Conservation (phyloP, 2,113 vertebrate species). For the Eurypyga helias region DNA sequence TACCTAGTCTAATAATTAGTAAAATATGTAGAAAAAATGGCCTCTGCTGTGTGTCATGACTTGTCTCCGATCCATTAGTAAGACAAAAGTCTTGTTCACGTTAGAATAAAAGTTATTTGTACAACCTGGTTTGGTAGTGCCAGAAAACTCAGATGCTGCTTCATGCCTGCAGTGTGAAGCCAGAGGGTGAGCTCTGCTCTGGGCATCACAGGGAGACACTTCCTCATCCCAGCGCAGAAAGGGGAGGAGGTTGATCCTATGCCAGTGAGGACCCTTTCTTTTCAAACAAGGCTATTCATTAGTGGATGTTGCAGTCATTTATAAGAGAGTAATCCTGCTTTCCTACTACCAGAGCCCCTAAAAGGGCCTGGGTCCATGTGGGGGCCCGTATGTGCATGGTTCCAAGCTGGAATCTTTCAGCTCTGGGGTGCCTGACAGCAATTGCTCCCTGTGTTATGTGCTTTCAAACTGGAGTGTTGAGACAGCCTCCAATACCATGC, state of each 20-base stretch:
- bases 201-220: rapidly evolving
- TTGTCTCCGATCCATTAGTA: neutral
- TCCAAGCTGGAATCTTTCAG: neutral
- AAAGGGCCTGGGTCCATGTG: neutral
- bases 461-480: neutral
- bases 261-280: neutral
- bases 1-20: neutral
- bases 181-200: neutral
- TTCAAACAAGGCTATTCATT: neutral
- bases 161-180: neutral
- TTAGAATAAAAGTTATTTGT: neutral
- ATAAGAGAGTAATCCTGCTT: neutral
- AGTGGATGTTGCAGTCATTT: neutral
- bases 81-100: neutral
- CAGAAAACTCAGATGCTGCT: neutral
- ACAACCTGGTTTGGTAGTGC: neutral
- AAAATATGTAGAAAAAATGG: neutral
- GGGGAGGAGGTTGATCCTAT: neutral
- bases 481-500: neutral
- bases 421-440: neutral
- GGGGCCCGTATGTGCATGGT: neutral
- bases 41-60: neutral
- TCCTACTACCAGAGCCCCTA: neutral
- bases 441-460: rapidly evolving
- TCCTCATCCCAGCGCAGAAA: neutral